Evolutionary conservation across 2,797 vertebrate species (phyloP), one percentile per base, ranked within the genome.

Genomic region (Sebastes aleutianus): DNA sequence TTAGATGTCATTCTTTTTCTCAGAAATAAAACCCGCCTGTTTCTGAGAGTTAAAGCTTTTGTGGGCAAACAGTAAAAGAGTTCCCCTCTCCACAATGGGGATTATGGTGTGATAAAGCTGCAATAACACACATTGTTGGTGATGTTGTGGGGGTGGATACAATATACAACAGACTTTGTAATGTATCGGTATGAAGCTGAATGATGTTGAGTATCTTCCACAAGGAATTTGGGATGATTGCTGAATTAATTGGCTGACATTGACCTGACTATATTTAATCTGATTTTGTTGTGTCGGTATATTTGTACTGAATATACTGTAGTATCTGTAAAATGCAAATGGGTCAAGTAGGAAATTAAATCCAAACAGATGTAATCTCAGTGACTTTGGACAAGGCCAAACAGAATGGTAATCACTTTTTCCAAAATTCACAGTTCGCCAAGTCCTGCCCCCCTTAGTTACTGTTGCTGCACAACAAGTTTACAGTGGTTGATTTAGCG

Each of bases 1-100:
- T 94, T 94, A 89, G 88, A 92, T 91, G 90, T 88, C 90, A 87
- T 93, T 89, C 85, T 90, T 88, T 91, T 93, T 79, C 76, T 79
- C 62, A 54, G 81, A 91, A 90, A 89, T 88, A 82, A 92, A 92
- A 91, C 34, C 74, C 26, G 85, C 65, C 85, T 92, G 82, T 90
- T 88, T 84, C 74, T 34, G 72, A 80, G 85, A 89, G 87, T 91
- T 90, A 92, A 82, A 90, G 87, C 91, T 91, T 91, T 91, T 92
- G 83, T 92, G 87, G 86, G 71, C 76, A 86, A 91, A 88, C 79
- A 76, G 85, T 87, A 79, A 91, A 89, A 74, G 39, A 53, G 71
- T 63, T 81, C 82, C 76, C 63, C 70, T 82, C 32, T 77, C 65
- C 78, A 86, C 91, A 89, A 74, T 66, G 74, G 88, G 93, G 93